phyloP scores from a whole-genome alignment of 2,888 invertebrate genomes.

The Iselma pallidipennis region DNA sequence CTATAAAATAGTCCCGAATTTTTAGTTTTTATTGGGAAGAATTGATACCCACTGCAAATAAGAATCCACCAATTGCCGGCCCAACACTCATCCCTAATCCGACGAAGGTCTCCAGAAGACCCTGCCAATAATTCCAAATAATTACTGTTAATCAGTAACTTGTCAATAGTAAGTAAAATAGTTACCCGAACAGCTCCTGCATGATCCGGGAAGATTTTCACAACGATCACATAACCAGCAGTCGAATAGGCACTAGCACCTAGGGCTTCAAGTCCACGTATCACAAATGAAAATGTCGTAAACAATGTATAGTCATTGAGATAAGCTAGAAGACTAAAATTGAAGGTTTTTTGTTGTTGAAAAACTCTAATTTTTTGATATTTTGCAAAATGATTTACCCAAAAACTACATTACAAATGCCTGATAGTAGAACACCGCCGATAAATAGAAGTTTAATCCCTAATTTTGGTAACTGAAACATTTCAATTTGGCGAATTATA shows the following conservation, averaged over 20 bases:
- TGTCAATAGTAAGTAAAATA: slow-evolving; percentile 6
- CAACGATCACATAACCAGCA: slow-evolving; percentile 76
- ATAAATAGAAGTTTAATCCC: slow-evolving; percentile 74
- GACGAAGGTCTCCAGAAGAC: slow-evolving; percentile 77
- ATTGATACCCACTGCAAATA: slow-evolving; percentile 68
- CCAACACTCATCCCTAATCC: slow-evolving; percentile 81
- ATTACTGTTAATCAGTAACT: background rate
- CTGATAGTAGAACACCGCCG: slow-evolving; percentile 70
- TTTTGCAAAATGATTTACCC: slow-evolving; percentile 60
- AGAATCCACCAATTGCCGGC: slow-evolving; percentile 75
- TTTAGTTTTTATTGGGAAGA: background rate
- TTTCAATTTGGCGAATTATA: background rate
- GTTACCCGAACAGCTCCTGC: slow-evolving; percentile 72
- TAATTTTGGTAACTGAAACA: slow-evolving; percentile 66
- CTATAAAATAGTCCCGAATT: background rate
- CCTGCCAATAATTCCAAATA: slow-evolving; percentile 54
- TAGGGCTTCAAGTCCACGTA: slow-evolving; percentile 72
- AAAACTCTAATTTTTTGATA: background rate
- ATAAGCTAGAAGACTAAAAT: background rate
- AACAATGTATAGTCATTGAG: slow-evolving; percentile 63
- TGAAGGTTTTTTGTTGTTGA: background rate
- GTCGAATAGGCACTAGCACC: slow-evolving; percentile 78
- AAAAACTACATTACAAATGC: slow-evolving; percentile 71
- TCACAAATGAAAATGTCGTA: slow-evolving; percentile 69
- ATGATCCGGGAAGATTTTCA: slow-evolving; percentile 74